Base-by-base conservation (phyloP, 2,797 vertebrate species). In the Cirrhinus molitorella region DNA sequence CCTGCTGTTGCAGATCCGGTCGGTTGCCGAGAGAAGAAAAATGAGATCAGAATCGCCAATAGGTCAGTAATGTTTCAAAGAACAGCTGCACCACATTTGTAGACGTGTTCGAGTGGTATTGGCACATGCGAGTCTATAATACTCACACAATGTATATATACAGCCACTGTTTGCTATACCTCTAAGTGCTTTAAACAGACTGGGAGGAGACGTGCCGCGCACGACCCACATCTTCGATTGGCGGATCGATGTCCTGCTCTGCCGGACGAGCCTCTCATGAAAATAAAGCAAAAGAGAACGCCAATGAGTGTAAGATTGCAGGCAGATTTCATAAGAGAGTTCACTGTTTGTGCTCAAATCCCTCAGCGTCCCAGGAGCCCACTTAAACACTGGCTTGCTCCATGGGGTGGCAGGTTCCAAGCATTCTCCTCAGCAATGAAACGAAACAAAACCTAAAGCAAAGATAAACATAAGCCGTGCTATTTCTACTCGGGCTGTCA, bases 401-500 rank as follows among this genome's bases (percentile, higher is more conserved):
- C 87, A 87, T 83, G 72, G 86, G 87, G 90, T 89, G 85, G 88
- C 86, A 79, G 86, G 85, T 90, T 90, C 89, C 91, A 88, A 85
- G 88, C 85, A 63, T 90, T 83, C 87, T 89, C 76, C 85, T 87
- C 83, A 51, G 88, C 89, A 90, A 92, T 90, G 89, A 89, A 89
- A 90, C 90, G 88, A 89, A 92, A 91, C 88, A 86, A 88, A 89
- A 91, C 77, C 88, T 88, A 77, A 90, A 90, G 86, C 34, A 88
- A 89, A 90, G 90, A 90, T 87, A 90, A 91, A 91, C 83, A 87
- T 79, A 90, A 83, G 81, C 89, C 83, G 83, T 21, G 83, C 90
- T 90, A 86, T 88, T 90, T 92, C 84, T 81, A 83, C 86, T 90
- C 88, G 84, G 28, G 90, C 90, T 90, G 88, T 94, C 92, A 91